Evolutionary conservation across 2,888 invertebrate species (phyloP), one percentile per base, ranked within the genome.

Genomic region (Tenthredo notha): DNA sequence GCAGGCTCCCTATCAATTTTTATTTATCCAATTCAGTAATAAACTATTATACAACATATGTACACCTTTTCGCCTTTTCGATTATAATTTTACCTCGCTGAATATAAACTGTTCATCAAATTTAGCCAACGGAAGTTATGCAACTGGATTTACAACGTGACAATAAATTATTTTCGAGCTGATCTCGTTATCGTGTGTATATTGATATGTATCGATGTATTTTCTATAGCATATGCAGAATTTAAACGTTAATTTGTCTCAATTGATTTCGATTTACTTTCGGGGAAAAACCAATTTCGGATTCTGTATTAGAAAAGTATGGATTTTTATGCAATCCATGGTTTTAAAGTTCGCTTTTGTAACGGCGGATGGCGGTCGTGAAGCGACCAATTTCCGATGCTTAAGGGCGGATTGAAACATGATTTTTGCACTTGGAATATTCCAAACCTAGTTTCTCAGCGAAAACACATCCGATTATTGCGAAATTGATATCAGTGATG

Each of bases 71-170:
- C 65, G 29, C 9, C 2, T 65, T 65, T 10, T n/a, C n/a, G 21
- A 61, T 29, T 25, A 25, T 25, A 25, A 65, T 72, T 43, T 40
- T 10, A 18, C 12, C n/a, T 43, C 21, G 18, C n/a, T n/a, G 10
- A 25, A 75, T 47, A 25, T 47, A 21, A 25, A 47, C 77, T 75
- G 7, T 50, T 75, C 75, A 50, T 50, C 50, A 29, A 75, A 75
- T 75, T 75, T 75, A 29, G 75, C 33, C 29, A 50, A 50, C 75
- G 29, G 75, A 75, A 77, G 54, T 77, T 77, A 15, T n/a, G 40
- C 25, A n/a, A 9, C 12, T 37, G 33, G 9, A 54, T 54, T 77
- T 47, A 5, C 5, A 47, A 33, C 50, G 18, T 33, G 77, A 77
- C 54, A 54, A 33, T n/a, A 50, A 15, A 33, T 29, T 77, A 21